These are phyloP conservation scores for Zoanthus sansibaricus DNA, from an alignment of 92 coral and sea anemone species.

Conservation along the genomic window DNA sequence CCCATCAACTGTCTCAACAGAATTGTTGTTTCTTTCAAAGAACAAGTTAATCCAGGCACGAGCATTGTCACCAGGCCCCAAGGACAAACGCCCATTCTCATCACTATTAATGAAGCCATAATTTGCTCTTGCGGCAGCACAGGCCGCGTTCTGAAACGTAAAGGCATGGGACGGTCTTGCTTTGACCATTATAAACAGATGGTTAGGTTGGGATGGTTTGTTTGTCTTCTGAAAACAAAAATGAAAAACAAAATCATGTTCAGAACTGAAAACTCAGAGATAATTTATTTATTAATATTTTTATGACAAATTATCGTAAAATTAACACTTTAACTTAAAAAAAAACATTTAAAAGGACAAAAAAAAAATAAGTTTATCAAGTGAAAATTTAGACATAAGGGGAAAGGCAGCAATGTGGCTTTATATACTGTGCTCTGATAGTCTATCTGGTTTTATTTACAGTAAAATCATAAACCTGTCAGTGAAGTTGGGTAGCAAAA, in stretches of 20 bases:
- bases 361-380: too few relatives aligned
- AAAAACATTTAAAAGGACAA: not conserved
- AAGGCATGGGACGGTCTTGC: conserved; percentile 27
- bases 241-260: not conserved
- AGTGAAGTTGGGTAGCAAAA: too few relatives aligned
- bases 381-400: too few relatives aligned
- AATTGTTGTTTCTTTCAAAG: conserved; percentile 12
- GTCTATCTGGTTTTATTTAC: too few relatives aligned
- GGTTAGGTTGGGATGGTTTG: not conserved
- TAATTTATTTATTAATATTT: not conserved
- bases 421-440: too few relatives aligned
- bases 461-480: too few relatives aligned
- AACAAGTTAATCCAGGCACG: not conserved
- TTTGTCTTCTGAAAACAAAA: not conserved
- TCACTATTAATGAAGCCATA: conserved; percentile 21
- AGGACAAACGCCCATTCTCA: conserved; percentile 9
- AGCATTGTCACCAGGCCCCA: conserved; percentile 27
- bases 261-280: not conserved
- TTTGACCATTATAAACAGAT: not conserved
- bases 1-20: not conserved
- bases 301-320: not conserved
- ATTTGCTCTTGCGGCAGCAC: not conserved
- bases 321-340: not conserved
- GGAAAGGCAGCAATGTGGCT: too few relatives aligned
- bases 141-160: conserved; percentile 3